Evolutionary conservation across 2,888 invertebrate genomes (phyloP), one percentile per base, ranked within the genome.

Genomic region (Druceiella hillmani): DNA sequence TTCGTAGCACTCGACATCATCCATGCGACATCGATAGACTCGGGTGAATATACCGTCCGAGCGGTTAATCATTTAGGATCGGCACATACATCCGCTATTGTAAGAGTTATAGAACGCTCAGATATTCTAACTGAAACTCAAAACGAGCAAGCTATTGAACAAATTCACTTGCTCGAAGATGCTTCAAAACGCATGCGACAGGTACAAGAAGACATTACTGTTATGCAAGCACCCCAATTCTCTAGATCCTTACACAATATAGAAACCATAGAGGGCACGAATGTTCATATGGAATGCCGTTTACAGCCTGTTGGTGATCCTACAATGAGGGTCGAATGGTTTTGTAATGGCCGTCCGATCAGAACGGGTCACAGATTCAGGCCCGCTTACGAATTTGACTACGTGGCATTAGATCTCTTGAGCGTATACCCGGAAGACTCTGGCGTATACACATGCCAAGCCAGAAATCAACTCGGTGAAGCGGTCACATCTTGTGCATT

Each of bases 401-500:
- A 94, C 58, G 95, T 97, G 11, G 94, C 97, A 5, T 74, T 99
- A 36, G 98, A 98, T 64, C 80, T 99, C 33, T 73, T 97, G 13
- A 93, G 94, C 55, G 93, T 95, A 14, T 97, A 95, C 59, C 91
- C 98, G n/a, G 88, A 87, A 52, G 99, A 99, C 65, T 91, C 91
- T 4, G 97, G 97, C 11, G 88, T 93, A 1, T 98, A 97, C 61
- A 92, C 92, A 7, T 95, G 94, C 55, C 87, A 88, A 61, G 97
- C 97, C 1, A 84, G 89, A 38, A 99, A 98, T 61, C 87, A 87
- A 55, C 75, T 92, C 16, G 99, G 99, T 2, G 90, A 94, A 73
- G 92, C 93, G 12, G 87, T 91, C 4, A 93, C 95, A 3, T 88
- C 91, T 0, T 91, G 94, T 55, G 88, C 91, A 1, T 81, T 93